Percentiles rank a stretch among this genome's conserved stretches.
Conservation (phyloP, 1,140 invertebrate species). For the Diabrotica virgifera region DNA sequence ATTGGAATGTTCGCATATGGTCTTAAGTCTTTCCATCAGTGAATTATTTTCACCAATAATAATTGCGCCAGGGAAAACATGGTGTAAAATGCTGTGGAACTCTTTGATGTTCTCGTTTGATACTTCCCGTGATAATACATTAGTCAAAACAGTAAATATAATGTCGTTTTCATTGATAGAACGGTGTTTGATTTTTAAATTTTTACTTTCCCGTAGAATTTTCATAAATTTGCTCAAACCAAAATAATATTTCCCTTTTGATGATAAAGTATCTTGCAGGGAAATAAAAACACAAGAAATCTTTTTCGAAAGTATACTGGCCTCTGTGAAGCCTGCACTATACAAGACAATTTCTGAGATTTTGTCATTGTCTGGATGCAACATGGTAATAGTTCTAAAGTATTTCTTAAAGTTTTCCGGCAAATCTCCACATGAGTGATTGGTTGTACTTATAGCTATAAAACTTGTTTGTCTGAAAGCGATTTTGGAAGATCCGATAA, state of each 20-base stretch:
- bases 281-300: conserved; percentile 56
- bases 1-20: neutral
- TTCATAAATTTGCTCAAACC: conserved; percentile 22
- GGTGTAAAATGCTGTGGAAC: conserved; percentile 84
- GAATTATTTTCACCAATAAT: conserved; percentile 6
- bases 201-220: conserved; percentile 25
- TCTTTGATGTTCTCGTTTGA: conserved; percentile 78
- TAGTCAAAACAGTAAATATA: conserved; percentile 60
- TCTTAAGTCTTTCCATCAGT: conserved; percentile 1
- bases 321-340: conserved; percentile 79
- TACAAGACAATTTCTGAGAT: conserved; percentile 86
- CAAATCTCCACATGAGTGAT: conserved; percentile 57
- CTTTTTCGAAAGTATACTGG: conserved; percentile 74
- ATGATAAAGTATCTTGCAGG: conserved; percentile 50
- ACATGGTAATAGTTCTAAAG: conserved; percentile 89
- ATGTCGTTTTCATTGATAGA: conserved; percentile 49
- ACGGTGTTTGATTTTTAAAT: conserved; percentile 52
- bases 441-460: conserved; percentile 17
- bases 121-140: conserved; percentile 90
- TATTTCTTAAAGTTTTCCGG: conserved; percentile 88
- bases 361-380: conserved; percentile 86
- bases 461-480: conserved; percentile 42
- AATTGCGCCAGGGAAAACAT: conserved; percentile 73
- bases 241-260: conserved; percentile 27
- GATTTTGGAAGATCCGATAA: conserved; percentile 33